Percentiles rank a stretch among this genome's conserved stretches.
phyloP scores from a whole-genome alignment of 2,888 invertebrate species.

The Adineta ricciae region DNA sequence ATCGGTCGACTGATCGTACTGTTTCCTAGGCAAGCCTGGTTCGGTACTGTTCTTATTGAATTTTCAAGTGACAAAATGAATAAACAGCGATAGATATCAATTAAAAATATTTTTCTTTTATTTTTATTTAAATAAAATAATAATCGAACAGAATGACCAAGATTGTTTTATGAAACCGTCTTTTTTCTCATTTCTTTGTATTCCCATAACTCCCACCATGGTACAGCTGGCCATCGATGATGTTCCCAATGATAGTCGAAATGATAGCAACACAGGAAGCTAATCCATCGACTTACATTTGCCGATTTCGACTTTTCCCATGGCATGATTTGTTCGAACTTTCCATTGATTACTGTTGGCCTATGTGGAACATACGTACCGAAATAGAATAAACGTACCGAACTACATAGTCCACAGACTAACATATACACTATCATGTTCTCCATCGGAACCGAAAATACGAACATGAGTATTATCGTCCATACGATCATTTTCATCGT shows the following conservation, averaged over 20 bases:
- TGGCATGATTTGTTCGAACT: not conserved
- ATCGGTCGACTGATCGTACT: not conserved
- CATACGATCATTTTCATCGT: not conserved
- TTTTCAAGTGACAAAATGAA: not conserved
- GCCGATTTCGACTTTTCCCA: not conserved
- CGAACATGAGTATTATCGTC: not conserved
- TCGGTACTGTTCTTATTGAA: not conserved
- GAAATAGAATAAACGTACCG: not conserved
- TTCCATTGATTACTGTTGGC: not conserved
- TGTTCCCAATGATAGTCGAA: slow-evolving; percentile 9
- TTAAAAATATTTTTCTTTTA: too few species aligned
- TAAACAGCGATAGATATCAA: not conserved
- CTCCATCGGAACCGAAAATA: not conserved
- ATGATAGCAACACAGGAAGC: not conserved
- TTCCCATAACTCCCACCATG: not conserved
- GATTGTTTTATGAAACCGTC: not conserved
- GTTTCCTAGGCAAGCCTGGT: not conserved
- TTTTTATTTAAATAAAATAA: too few species aligned
- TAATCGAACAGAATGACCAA: too few species aligned
- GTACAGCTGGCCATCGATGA: not conserved
- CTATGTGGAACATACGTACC: not conserved
- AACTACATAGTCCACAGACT: not conserved
- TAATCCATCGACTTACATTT: not conserved
- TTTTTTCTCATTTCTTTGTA: not conserved
- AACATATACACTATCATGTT: not conserved